Conservation (phyloP, 92 coral and sea anemone species). For the Zoanthus solanderi region DNA sequence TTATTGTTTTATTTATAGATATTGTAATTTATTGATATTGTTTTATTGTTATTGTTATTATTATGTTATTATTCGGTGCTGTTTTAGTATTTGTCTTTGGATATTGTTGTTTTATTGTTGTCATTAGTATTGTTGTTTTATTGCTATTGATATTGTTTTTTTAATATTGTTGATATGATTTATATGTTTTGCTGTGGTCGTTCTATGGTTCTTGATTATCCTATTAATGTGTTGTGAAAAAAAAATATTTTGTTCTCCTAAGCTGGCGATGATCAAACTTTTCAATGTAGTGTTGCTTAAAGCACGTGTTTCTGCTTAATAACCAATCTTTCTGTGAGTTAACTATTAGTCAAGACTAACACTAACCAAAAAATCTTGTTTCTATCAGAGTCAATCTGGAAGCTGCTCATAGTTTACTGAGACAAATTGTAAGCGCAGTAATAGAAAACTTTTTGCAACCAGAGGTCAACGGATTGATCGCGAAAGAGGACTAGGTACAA, state of each 20-base stretch:
- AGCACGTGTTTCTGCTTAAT: background rate
- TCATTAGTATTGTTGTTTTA: background rate
- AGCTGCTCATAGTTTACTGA: constrained; percentile 72
- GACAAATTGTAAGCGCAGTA: constrained; percentile 71
- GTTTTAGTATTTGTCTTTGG: background rate
- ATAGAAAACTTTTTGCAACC: constrained; percentile 89
- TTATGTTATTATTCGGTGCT: background rate
- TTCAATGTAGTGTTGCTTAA: too few relatives aligned
- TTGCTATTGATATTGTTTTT: background rate
- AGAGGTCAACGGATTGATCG: constrained; percentile 75
- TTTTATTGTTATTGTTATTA: background rate
- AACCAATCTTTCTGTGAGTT: background rate
- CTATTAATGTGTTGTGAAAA: too few relatives aligned
- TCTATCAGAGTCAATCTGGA: constrained; percentile 75
- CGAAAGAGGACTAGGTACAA: constrained; percentile 80
- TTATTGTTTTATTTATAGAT: background rate
- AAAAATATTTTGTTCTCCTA: too few relatives aligned
- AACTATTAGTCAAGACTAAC: background rate
- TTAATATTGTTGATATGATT: too few relatives aligned
- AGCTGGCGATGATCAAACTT: too few relatives aligned
- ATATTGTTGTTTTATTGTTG: background rate
- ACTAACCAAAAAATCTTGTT: background rate
- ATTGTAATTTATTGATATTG: background rate
- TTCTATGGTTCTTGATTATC: too few relatives aligned
- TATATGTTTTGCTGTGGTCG: too few relatives aligned